These are phyloP conservation scores for Botrylloides violaceus DNA, from an alignment of 23 tunicate species.

Conservation along the genomic window DNA sequence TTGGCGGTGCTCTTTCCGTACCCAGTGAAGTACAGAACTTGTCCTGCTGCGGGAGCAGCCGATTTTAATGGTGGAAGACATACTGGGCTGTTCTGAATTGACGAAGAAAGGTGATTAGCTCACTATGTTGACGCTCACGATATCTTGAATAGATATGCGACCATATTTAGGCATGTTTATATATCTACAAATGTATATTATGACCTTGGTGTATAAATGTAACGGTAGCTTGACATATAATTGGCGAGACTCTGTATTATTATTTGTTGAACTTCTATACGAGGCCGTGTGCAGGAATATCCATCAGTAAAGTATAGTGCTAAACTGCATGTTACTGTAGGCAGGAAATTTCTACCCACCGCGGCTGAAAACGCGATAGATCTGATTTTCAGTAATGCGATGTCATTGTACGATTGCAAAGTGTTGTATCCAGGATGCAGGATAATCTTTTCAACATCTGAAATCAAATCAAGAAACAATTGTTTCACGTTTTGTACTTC, in stretches of 20 bases:
- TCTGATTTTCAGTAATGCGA: conserved; percentile 39
- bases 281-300: no score
- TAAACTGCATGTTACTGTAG: no score
- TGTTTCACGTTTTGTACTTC: background rate
- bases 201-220: no score
- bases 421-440: conserved; percentile 48
- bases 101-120: background rate
- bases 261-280: no score
- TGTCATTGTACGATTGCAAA: conserved; percentile 41
- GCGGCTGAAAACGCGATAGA: conserved; percentile 7
- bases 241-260: no score
- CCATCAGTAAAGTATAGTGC: no score
- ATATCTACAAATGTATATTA: no score
- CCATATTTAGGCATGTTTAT: no score
- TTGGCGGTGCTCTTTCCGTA: conserved; percentile 26
- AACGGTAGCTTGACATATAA: no score
- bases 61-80: conserved; percentile 49
- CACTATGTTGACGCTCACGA: background rate
- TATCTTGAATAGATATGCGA: no score
- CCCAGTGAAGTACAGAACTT: conserved; percentile 38
- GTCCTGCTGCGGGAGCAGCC: background rate
- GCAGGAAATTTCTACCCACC: conserved; percentile 24
- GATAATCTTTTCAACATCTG: conserved; percentile 47
- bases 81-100: conserved; percentile 37
- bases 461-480: background rate